Conservation (phyloP, 2,888 invertebrate genomes). For the Pilophorus perplexus region DNA sequence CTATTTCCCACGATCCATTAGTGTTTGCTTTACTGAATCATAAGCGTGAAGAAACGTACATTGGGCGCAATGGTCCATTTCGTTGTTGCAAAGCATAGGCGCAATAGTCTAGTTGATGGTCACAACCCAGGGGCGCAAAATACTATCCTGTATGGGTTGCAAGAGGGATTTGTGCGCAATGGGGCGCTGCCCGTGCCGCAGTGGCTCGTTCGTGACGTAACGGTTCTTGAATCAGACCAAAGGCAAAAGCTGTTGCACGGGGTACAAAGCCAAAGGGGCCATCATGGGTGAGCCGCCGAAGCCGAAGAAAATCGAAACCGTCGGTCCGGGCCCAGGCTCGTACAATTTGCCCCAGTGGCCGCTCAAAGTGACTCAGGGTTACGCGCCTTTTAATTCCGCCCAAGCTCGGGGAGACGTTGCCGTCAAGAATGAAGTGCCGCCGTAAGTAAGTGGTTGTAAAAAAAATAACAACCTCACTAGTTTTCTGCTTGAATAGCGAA, state of each 20-base stretch:
- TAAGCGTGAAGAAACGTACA: too few species aligned
- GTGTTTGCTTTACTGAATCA: too few species aligned
- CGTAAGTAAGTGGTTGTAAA: slow-evolving; percentile 5
- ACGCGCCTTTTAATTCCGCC: slow-evolving; percentile 24
- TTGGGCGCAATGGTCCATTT: too few species aligned
- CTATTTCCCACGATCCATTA: too few species aligned
- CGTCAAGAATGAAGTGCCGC: slow-evolving; percentile 7
- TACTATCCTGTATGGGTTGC: too few species aligned
- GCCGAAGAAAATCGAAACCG: not conserved
- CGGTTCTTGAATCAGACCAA: too few species aligned
- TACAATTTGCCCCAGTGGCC: slow-evolving; percentile 34
- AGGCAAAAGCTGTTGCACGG: slow-evolving; percentile 8
- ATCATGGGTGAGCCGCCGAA: slow-evolving; percentile 1
- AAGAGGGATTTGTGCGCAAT: too few species aligned
- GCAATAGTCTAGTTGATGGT: too few species aligned
- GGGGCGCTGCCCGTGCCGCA: too few species aligned
- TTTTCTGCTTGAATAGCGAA: not conserved
- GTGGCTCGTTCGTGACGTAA: too few species aligned
- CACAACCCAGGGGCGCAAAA: too few species aligned
- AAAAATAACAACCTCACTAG: not conserved
- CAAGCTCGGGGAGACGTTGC: not conserved
- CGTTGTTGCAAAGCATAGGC: too few species aligned
- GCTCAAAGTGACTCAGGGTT: not conserved
- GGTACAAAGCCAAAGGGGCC: slow-evolving; percentile 3
- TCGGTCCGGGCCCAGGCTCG: slow-evolving; percentile 18